These are phyloP conservation scores for Acrocephalus kingi DNA, from an alignment of 2,113 vertebrate species.

Conservation along the genomic window DNA sequence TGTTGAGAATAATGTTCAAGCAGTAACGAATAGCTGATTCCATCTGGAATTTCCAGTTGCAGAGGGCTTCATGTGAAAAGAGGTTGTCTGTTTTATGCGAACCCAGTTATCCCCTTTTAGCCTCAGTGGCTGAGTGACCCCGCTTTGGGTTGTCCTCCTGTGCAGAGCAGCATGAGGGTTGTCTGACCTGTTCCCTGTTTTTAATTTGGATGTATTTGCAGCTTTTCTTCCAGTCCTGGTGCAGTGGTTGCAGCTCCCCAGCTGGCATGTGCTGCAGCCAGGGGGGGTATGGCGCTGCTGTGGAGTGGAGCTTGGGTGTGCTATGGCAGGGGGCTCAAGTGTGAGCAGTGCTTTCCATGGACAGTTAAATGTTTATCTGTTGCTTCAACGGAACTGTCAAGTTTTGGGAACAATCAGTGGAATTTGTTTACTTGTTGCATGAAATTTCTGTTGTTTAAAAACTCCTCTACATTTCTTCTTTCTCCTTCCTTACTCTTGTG, in stretches of 20 bases:
- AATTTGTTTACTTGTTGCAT: not conserved
- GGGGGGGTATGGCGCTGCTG: not conserved
- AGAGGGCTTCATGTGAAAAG: not conserved
- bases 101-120: not conserved
- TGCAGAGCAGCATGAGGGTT: not conserved
- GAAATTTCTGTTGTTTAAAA: not conserved
- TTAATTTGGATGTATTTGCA: not conserved
- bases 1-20: not conserved
- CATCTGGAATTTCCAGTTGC: not conserved
- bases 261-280: not conserved
- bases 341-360: accelerated
- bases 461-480: not conserved
- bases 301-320: accelerated
- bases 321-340: not conserved
- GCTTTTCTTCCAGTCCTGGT: not conserved
- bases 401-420: not conserved
- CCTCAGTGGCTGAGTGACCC: not conserved
- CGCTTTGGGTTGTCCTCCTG: not conserved
- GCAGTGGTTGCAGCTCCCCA: accelerated
- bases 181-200: not conserved
- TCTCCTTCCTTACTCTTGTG: not conserved
- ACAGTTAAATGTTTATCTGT: not conserved
- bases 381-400: not conserved
- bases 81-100: not conserved
- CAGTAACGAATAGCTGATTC: not conserved